These are phyloP conservation scores for Cybosia mesomella DNA, from an alignment of 2,888 invertebrate species.

Conservation along the genomic window DNA sequence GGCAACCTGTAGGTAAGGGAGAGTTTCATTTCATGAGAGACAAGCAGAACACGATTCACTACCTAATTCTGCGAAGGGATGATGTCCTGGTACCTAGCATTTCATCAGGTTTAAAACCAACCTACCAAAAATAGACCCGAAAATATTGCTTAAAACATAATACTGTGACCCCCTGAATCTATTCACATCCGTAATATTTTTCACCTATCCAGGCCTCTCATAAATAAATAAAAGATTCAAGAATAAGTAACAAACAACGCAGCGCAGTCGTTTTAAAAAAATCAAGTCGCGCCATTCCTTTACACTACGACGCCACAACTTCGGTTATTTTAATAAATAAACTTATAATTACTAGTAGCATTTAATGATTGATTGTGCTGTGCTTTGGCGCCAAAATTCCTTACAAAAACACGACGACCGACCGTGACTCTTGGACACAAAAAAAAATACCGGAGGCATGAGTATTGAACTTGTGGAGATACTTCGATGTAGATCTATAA, in stretches of 20 bases:
- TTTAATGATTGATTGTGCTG: slow-evolving; percentile 64
- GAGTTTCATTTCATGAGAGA: no score
- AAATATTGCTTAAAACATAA: not conserved
- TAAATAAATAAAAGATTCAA: slow-evolving; percentile 68
- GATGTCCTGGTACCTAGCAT: no score
- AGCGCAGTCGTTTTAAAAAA: slow-evolving; percentile 51
- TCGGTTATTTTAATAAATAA: slow-evolving; percentile 42
- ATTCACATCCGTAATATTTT: slow-evolving; percentile 57
- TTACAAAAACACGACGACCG: slow-evolving; percentile 81
- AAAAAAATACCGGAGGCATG: slow-evolving; percentile 59
- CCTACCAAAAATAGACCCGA: not conserved
- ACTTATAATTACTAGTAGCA: slow-evolving; percentile 32
- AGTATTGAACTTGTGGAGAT: slow-evolving; percentile 52
- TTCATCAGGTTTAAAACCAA: not conserved
- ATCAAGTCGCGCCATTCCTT: slow-evolving; percentile 56
- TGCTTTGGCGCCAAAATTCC: slow-evolving; percentile 84
- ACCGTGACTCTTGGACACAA: slow-evolving; percentile 74
- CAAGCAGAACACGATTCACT: no score
- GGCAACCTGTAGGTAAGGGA: no score
- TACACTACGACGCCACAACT: slow-evolving; percentile 39
- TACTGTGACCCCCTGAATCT: slow-evolving; percentile 23
- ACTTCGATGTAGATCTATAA: slow-evolving; percentile 33
- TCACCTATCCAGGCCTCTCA: slow-evolving; percentile 71
- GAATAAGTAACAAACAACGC: slow-evolving; percentile 55
- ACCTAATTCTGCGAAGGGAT: no score